Percentiles rank a stretch among this genome's conserved stretches.
phyloP scores from a whole-genome alignment of 2,113 vertebrate genomes.

The Mastomys natalensis region DNA sequence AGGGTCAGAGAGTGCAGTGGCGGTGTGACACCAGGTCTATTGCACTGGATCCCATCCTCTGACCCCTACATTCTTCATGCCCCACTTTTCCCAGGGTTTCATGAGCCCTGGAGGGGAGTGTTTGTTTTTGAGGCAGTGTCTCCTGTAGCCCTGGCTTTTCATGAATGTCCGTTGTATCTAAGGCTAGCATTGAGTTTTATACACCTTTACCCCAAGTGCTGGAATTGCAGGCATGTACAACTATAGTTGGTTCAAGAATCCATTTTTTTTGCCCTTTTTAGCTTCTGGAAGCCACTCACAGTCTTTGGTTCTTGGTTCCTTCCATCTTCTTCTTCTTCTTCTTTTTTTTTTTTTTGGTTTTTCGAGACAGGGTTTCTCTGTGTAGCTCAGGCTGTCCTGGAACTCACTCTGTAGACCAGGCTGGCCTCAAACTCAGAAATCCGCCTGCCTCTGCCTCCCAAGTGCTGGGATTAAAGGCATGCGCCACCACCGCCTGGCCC shows the following conservation, averaged over 20 bases:
- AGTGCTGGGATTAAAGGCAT: too few species aligned
- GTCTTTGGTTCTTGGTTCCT: not conserved
- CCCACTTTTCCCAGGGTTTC: not conserved
- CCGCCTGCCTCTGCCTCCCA: too few species aligned
- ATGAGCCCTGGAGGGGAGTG: too few species aligned
- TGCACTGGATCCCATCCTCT: not conserved
- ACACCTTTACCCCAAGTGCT: too few species aligned
- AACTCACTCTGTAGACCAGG: too few species aligned
- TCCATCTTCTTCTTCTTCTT: too few species aligned
- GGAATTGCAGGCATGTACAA: not conserved
- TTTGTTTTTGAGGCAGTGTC: not conserved
- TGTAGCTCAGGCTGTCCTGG: too few species aligned
- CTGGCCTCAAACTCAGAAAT: too few species aligned
- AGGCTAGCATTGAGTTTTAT: not conserved
- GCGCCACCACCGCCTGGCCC: too few species aligned
- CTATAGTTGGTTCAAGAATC: not conserved
- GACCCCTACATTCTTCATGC: not conserved
- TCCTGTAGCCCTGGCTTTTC: not conserved
- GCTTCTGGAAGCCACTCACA: not conserved
- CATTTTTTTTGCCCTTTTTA: constrained; percentile 32
- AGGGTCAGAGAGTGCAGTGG: not conserved
- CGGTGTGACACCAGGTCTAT: not conserved
- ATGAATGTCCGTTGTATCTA: not conserved
- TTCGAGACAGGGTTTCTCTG: too few species aligned
- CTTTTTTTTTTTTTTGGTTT: too few species aligned